phyloP scores from a whole-genome alignment of 2,113 vertebrate genomes.

The Eurystomus gularis region DNA sequence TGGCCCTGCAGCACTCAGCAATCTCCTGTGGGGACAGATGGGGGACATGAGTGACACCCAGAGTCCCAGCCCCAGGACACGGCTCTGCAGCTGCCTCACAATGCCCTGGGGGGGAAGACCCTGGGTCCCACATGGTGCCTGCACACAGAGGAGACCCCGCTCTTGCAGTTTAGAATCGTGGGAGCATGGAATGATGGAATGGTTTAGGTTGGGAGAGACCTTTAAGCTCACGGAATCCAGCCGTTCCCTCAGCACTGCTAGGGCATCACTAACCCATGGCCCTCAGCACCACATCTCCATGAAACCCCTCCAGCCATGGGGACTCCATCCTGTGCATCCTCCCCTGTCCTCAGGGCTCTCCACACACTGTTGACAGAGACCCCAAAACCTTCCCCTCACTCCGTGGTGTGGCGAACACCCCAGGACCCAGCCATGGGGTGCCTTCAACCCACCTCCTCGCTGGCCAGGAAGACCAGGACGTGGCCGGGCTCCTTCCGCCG shows the following conservation, averaged over 20 bases:
- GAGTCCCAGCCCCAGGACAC: too few species aligned
- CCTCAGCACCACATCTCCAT: not conserved
- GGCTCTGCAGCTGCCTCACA: accelerated
- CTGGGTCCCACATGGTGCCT: accelerated
- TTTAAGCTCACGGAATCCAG: not conserved
- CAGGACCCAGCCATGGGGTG: not conserved
- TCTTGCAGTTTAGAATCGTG: not conserved
- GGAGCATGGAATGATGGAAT: not conserved
- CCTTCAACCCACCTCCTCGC: slow-evolving; percentile 75
- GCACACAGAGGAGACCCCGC: accelerated
- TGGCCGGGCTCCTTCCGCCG: slow-evolving; percentile 76
- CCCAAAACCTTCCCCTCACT: not conserved
- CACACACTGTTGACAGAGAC: accelerated
- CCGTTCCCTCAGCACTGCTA: not conserved
- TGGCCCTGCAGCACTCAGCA: slow-evolving; percentile 69
- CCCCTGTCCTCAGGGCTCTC: accelerated
- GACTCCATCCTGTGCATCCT: not conserved
- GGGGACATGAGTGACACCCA: accelerated
- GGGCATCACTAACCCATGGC: not conserved
- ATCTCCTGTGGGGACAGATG: slow-evolving; percentile 74
- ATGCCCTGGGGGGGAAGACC: too few species aligned
- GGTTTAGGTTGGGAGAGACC: not conserved
- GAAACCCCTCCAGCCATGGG: not conserved
- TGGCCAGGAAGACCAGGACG: slow-evolving; percentile 82
- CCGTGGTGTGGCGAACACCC: accelerated